phyloP scores from a whole-genome alignment of 2,113 vertebrate genomes.

The Oncorhynchus gorbuscha region DNA sequence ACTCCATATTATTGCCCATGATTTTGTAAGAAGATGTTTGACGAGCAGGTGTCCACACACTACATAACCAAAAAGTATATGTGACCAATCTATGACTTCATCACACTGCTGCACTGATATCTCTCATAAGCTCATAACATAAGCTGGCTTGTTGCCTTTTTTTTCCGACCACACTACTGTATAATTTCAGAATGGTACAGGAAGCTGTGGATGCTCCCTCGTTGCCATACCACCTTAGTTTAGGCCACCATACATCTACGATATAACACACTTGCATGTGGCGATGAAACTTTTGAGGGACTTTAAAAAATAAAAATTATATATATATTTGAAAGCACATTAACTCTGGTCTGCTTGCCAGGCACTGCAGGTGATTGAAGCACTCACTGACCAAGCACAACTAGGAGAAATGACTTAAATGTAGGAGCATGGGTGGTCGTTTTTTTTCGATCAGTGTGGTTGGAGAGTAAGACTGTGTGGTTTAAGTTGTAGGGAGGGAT shows the following conservation, averaged over 20 bases:
- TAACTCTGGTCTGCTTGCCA: not conserved
- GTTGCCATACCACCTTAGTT: not conserved
- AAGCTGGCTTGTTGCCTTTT: not conserved
- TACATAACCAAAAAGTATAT: too few species aligned
- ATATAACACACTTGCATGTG: not conserved
- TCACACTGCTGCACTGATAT: slow-evolving; percentile 4
- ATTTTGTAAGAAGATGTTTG: too few species aligned
- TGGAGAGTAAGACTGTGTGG: not conserved
- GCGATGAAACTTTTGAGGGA: not conserved
- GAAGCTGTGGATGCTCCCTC: not conserved
- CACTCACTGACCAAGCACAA: not conserved
- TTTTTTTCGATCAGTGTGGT: not conserved
- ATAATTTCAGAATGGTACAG: too few species aligned
- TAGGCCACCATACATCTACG: not conserved
- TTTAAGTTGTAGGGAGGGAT: not conserved
- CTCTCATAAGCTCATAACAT: not conserved
- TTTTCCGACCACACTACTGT: not conserved
- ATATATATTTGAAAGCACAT: slow-evolving; percentile 24
- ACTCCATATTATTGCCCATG: too few species aligned
- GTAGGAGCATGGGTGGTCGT: not conserved
- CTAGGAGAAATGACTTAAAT: too few species aligned
- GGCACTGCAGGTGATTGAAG: not conserved
- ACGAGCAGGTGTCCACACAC: too few species aligned
- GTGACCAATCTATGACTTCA: not conserved
- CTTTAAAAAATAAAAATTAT: too few species aligned